A percentile compares a stretch with the other conserved stretches of the same genome.
phyloP scores from a whole-genome alignment of 2,797 vertebrate species.

The Sebastolobus alascanus region DNA sequence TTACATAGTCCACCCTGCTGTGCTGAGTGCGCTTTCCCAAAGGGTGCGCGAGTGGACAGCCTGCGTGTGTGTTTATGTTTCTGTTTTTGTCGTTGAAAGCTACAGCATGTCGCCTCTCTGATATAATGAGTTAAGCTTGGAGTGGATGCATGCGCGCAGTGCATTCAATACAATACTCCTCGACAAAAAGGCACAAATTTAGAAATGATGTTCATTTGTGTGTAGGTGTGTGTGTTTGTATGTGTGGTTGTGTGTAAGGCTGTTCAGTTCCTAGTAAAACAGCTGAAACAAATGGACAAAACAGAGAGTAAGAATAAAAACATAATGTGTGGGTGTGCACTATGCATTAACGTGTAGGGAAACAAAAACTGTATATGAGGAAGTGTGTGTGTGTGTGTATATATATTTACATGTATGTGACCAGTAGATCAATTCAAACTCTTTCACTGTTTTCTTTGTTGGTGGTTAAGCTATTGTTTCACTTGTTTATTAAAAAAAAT shows the following conservation, averaged over 20 bases:
- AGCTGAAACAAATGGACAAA: neutral
- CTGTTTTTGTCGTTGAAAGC: slow-evolving; percentile 46
- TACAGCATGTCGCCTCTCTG: slow-evolving; percentile 16
- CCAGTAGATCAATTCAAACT: neutral
- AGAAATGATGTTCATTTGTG: neutral
- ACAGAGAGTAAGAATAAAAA: neutral
- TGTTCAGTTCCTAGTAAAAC: neutral
- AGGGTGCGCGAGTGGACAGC: slow-evolving; percentile 51
- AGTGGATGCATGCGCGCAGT: neutral
- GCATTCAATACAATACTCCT: neutral
- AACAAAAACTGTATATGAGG: no score
- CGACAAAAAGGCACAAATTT: slow-evolving; percentile 7
- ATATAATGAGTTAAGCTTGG: slow-evolving; percentile 49
- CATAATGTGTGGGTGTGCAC: neutral
- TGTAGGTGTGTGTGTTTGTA: neutral
- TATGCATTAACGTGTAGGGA: no score
- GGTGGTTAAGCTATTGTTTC: neutral
- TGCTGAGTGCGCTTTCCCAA: slow-evolving; percentile 63
- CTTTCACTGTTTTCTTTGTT: neutral
- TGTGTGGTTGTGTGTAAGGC: neutral
- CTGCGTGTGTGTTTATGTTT: slow-evolving; percentile 35
- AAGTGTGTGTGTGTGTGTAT: neutral
- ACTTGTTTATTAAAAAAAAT: neutral
- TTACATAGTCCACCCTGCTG: slow-evolving; percentile 71
- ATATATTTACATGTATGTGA: neutral